Evolutionary conservation across 2,888 invertebrate genomes (phyloP).

Genomic region (Calliopum simillimum): DNA sequence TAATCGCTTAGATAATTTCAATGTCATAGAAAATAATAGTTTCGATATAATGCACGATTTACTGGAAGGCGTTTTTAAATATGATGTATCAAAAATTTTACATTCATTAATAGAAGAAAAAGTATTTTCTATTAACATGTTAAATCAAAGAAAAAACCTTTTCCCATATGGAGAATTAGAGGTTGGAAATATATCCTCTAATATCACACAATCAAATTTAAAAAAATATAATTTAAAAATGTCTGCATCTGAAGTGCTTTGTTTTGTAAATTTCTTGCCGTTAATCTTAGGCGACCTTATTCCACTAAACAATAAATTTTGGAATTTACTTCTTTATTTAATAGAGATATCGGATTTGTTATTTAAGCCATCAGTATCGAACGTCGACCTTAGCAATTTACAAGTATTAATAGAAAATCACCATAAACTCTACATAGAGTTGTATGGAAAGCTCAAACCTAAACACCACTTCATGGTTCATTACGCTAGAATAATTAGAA

Average conservation of each 20-base stretch:
- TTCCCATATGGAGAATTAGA: constrained; percentile 40
- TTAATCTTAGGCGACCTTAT: constrained; percentile 35
- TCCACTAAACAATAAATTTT: constrained; percentile 16
- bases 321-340: constrained; percentile 31
- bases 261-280: constrained; percentile 26
- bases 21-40: constrained; percentile 41
- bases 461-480: constrained; percentile 38
- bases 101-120: constrained; percentile 36
- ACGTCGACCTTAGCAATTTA: constrained; percentile 4
- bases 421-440: constrained; percentile 30
- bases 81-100: constrained; percentile 42
- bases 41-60: constrained; percentile 48
- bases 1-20: constrained; percentile 36
- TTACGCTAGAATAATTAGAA: constrained; percentile 28
- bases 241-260: constrained; percentile 34
- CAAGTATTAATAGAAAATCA: constrained; percentile 25
- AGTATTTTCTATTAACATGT: constrained; percentile 35
- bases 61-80: constrained; percentile 44
- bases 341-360: constrained; percentile 33
- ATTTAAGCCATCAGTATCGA: constrained; percentile 14
- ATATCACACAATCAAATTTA: too few species aligned
- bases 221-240: constrained; percentile 40
- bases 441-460: constrained; percentile 38
- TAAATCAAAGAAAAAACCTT: constrained; percentile 41
- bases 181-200: constrained; percentile 33